These are phyloP conservation scores for Notolepis coatsorum DNA, from an alignment of 2,797 vertebrate genomes.

Conservation along the genomic window DNA sequence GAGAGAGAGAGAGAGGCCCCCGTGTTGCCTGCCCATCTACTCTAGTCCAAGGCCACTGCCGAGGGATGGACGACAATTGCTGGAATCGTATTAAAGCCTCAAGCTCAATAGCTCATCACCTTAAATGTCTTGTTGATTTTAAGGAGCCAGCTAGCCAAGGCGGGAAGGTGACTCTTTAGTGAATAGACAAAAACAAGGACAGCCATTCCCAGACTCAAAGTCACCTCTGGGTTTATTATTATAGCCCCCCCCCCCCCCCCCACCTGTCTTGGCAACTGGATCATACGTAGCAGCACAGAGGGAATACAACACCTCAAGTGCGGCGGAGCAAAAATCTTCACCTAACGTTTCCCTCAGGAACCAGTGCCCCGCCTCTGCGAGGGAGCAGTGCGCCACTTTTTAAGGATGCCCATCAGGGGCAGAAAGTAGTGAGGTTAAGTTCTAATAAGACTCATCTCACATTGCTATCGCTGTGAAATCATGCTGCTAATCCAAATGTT, in stretches of 20 bases:
- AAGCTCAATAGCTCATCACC: slow-evolving; percentile 41
- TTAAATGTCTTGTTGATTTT: slow-evolving; percentile 45
- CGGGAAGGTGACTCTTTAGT: slow-evolving; percentile 43
- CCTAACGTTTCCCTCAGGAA: slow-evolving; percentile 27
- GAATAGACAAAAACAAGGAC: slow-evolving; percentile 52
- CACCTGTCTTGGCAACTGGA: slow-evolving; percentile 37
- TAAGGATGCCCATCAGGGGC: slow-evolving; percentile 13
- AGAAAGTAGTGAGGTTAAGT: too few relatives aligned
- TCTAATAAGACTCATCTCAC: too few relatives aligned
- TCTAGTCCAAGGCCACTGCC: slow-evolving; percentile 38
- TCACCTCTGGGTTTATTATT: slow-evolving; percentile 58
- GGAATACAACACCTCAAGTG: slow-evolving; percentile 27
- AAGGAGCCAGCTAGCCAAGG: slow-evolving; percentile 13
- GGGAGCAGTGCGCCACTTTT: slow-evolving; percentile 10
- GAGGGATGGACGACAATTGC: slow-evolving; percentile 47
- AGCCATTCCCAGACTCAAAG: slow-evolving; percentile 56
- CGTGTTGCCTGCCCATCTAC: slow-evolving; percentile 23
- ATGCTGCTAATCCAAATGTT: too few relatives aligned
- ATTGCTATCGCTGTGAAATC: too few relatives aligned
- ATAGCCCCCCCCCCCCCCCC: slow-evolving; percentile 7
- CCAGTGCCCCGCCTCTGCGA: slow-evolving; percentile 9
- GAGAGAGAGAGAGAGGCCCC: background rate
- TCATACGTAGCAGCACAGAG: slow-evolving; percentile 38
- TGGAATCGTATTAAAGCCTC: slow-evolving; percentile 52
- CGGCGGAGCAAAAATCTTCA: slow-evolving; percentile 23